A percentile compares a stretch with the other conserved stretches of the same genome.
These are phyloP conservation scores for Stomatorhinus ivindoensis DNA, from an alignment of 2,113 vertebrate species.

Conservation along the genomic window DNA sequence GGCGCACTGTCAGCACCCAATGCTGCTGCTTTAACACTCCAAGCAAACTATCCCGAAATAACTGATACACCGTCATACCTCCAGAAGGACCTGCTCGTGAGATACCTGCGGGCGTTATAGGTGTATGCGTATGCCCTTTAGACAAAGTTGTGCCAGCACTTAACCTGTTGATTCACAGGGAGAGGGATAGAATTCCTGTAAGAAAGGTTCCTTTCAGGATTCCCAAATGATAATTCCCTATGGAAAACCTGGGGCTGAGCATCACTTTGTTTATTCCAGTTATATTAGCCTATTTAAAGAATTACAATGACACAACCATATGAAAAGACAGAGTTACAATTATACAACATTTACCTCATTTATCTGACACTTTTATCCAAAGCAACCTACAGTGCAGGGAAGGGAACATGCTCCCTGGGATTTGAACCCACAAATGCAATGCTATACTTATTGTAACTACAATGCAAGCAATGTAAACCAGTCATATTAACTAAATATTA, in stretches of 20 bases:
- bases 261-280: not conserved
- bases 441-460: not conserved
- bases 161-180: not conserved
- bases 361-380: not conserved
- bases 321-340: not conserved
- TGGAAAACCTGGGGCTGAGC: not conserved
- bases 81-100: not conserved
- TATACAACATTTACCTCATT: not conserved
- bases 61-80: not conserved
- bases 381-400: not conserved
- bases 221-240: not conserved
- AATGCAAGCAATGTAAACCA: not conserved
- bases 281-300: not conserved
- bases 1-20: not conserved
- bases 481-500: not conserved
- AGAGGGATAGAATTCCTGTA: not conserved
- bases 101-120: not conserved
- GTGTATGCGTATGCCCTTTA: not conserved
- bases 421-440: not conserved
- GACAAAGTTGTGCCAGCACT: not conserved
- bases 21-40: not conserved
- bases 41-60: not conserved
- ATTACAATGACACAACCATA: not conserved
- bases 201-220: not conserved
- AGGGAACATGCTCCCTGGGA: not conserved